Conservation (phyloP, 2,113 vertebrate genomes). For the Azemiops feae region DNA sequence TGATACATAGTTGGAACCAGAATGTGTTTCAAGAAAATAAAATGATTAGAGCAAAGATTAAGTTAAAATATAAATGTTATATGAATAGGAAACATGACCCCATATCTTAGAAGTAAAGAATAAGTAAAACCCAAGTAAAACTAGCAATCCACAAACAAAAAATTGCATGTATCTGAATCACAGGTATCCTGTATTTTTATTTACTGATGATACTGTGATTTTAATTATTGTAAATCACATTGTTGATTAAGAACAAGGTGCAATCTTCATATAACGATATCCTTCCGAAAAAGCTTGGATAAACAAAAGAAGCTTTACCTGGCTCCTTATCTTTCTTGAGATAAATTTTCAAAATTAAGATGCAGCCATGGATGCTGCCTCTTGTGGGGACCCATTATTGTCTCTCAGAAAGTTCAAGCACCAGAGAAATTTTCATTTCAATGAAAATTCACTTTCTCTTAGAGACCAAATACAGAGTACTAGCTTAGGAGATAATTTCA, state of each 20-base stretch:
- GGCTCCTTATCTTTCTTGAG: background rate
- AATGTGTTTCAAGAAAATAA: background rate
- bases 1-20: background rate
- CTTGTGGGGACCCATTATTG: background rate
- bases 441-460: background rate
- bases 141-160: background rate
- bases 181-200: background rate
- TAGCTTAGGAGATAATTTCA: background rate
- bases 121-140: background rate
- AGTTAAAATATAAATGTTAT: background rate
- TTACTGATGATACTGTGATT: background rate
- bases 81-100: background rate
- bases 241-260: background rate
- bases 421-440: background rate
- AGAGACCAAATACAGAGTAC: background rate
- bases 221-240: background rate
- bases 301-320: background rate
- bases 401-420: background rate
- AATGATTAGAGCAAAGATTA: background rate
- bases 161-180: background rate
- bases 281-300: background rate
- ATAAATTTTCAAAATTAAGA: background rate
- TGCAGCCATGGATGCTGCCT: background rate
- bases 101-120: background rate
- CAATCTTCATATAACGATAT: background rate